phyloP scores from a whole-genome alignment of 2,888 invertebrate genomes.

The Sarcophaga variegata region DNA sequence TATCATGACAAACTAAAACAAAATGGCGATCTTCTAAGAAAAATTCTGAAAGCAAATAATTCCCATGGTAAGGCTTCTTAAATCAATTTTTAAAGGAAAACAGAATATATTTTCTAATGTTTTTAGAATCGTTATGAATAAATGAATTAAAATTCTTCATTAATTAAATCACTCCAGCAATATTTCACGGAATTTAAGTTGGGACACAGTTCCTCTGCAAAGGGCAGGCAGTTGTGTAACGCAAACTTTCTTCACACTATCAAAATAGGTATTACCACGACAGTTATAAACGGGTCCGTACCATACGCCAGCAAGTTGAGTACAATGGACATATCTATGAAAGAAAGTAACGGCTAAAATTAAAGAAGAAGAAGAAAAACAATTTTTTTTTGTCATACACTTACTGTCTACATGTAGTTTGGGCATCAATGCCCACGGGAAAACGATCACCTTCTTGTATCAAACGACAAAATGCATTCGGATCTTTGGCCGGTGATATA shows the following conservation, averaged over 20 bases:
- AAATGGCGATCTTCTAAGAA: too few relatives aligned
- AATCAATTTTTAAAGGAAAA: too few relatives aligned
- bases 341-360: not conserved
- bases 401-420: conserved; percentile 62
- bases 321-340: conserved; percentile 52
- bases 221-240: conserved; percentile 8
- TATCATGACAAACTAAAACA: too few relatives aligned
- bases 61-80: too few relatives aligned
- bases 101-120: too few relatives aligned
- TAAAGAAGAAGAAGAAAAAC: not conserved
- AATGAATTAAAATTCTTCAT: too few relatives aligned
- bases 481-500: conserved; percentile 45
- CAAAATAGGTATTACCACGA: conserved; percentile 51
- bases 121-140: too few relatives aligned
- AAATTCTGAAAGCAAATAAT: too few relatives aligned
- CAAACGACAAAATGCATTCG: conserved; percentile 38
- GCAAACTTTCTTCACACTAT: conserved; percentile 40
- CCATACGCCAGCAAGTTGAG: conserved; percentile 24
- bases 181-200: conserved; percentile 43
- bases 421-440: conserved; percentile 50
- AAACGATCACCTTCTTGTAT: conserved; percentile 50
- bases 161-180: conserved; percentile 24
- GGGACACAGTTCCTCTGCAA: conserved; percentile 1
- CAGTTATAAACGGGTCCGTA: conserved; percentile 65
- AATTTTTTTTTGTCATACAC: not conserved